phyloP scores from a whole-genome alignment of 2,113 vertebrate species.

The Promerops cafer region DNA sequence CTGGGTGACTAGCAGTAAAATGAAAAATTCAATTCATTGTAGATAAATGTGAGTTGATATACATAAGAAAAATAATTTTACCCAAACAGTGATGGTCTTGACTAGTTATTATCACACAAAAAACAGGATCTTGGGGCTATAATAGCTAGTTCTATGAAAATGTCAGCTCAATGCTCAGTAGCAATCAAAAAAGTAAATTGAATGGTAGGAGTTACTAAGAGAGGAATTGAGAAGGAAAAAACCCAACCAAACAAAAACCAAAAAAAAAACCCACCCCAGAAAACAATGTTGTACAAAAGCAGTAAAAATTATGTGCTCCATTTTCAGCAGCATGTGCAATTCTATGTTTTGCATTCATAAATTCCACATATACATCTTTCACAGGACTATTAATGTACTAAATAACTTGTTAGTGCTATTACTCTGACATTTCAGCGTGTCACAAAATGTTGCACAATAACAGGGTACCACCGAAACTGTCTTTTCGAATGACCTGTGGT shows the following conservation, averaged over 20 bases:
- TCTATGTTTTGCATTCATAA: not conserved
- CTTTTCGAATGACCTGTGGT: not conserved
- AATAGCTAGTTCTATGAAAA: not conserved
- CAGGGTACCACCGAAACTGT: not conserved
- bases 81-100: not conserved
- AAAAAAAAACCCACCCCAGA: not conserved
- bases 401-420: not conserved
- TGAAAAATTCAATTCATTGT: not conserved
- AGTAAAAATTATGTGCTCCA: not conserved
- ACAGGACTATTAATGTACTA: not conserved
- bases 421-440: not conserved
- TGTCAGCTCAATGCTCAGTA: not conserved
- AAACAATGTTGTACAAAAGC: not conserved
- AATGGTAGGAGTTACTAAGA: not conserved
- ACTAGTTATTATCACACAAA: not conserved
- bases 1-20: not conserved
- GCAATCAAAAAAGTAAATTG: slow-evolving; percentile 6
- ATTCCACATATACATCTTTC: not conserved
- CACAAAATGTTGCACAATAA: not conserved
- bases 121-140: not conserved
- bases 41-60: not conserved
- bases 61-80: not conserved
- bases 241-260: not conserved
- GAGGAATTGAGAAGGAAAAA: not conserved
- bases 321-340: not conserved